Evolutionary conservation across 1,140 invertebrate genomes (phyloP).

Genomic region (Hyposmocoma kahamanoa): DNA sequence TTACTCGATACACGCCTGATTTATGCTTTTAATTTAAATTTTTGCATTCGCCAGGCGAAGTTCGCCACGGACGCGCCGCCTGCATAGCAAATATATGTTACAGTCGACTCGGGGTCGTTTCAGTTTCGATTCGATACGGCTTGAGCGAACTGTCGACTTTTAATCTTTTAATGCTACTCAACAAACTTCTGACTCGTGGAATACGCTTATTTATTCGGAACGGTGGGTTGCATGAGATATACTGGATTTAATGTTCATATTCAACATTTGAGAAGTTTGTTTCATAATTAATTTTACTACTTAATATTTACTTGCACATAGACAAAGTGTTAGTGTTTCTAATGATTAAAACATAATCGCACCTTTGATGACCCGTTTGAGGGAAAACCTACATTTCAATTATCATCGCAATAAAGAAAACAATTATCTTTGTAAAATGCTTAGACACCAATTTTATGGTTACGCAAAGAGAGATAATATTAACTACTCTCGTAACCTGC

Average conservation of each 20-base stretch:
- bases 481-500: conserved; percentile 34
- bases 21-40: conserved; percentile 74
- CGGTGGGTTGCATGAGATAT: conserved; percentile 29
- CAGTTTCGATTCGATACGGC: conserved; percentile 59
- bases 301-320: too few relatives aligned
- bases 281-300: too few relatives aligned
- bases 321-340: too few relatives aligned
- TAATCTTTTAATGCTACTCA: conserved; percentile 73
- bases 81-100: conserved; percentile 69
- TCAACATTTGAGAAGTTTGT: too few relatives aligned
- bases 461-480: conserved; percentile 26
- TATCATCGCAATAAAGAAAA: too few relatives aligned
- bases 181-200: conserved; percentile 56
- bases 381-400: too few relatives aligned
- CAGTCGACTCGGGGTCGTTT: conserved; percentile 51
- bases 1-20: conserved; percentile 70
- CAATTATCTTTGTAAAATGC: too few relatives aligned
- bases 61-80: conserved; percentile 63
- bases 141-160: conserved; percentile 64
- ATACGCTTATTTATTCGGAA: conserved; percentile 32
- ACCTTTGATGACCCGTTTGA: too few relatives aligned
- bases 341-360: too few relatives aligned
- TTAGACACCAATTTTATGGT: too few relatives aligned
- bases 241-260: too few relatives aligned
- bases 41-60: conserved; percentile 70